Evolutionary conservation across 2,113 vertebrate genomes (phyloP), one percentile per base, ranked within the genome.

Genomic region (Pangasianodon gigas): DNA sequence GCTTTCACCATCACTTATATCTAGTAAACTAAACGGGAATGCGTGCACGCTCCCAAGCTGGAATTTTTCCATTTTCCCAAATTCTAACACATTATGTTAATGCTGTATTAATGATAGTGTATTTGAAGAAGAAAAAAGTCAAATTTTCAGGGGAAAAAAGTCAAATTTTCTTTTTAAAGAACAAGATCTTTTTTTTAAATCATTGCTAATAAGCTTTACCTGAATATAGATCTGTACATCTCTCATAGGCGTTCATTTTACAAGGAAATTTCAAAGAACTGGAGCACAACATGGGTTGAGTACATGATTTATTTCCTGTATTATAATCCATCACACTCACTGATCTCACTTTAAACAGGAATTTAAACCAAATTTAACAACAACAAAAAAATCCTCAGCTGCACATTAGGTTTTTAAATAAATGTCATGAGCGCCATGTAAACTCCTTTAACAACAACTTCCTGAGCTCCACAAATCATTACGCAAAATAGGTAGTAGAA

Each of bases 401-500:
- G 32, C 58, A 60, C 32, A 13, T 41, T 41, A 41, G 44, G 46
- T 37, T 75, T 75, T 89, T 86, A 89, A 89, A 86, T 86, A 89
- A 89, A 85, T 6, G 26, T 58, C 29, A 32, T 1, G 51, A 71
- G 7, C 65, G 5, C 21, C 10, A 29, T 19, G 19, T 26, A 0
- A 3, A 9, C 29, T 3, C 58, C 60, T 48, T 85, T n/a, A 5
- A 84, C 21, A 14, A 32, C 84, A 6, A 21, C 13, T 29, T 48
- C 41, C 62, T 2, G 84, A 67, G 60, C 58, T 44, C 14, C 14
- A 44, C 65, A 51, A 74, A 74, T 10, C 8, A 29, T 51, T 46
- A 79, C n/a, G 5, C 37, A 37, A 46, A 89, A 65, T 90, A 94
- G 93, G 94, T 94, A 94, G 94, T 92, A 88, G 44, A 75, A 90